Percentiles rank a stretch among this genome's conserved stretches.
Evolutionary conservation across 1,140 invertebrate species (phyloP).

Genomic region (Thaumatotibia leucotreta): DNA sequence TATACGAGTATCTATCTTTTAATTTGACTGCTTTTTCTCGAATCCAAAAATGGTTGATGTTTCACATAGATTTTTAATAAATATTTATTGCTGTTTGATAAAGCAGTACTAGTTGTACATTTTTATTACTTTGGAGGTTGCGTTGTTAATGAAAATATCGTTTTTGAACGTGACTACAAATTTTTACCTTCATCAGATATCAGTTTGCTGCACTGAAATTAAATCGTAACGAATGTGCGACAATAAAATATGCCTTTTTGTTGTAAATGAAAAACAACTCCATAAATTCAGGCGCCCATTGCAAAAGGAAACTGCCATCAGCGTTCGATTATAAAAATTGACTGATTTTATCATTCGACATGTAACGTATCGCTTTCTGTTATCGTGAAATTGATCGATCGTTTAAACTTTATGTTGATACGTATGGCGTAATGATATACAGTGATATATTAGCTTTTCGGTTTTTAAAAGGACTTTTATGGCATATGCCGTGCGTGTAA

Average conservation of each 20-base stretch:
- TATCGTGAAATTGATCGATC: background rate
- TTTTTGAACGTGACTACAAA: too few species aligned
- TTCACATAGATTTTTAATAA: too few species aligned
- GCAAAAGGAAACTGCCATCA: background rate
- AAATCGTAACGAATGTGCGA: background rate
- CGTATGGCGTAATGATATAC: background rate
- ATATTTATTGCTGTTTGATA: too few species aligned
- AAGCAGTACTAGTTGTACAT: too few species aligned
- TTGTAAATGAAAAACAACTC: background rate
- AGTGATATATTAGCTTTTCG: too few species aligned
- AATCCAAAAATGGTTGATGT: too few species aligned
- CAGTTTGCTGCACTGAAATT: background rate
- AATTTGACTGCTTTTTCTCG: too few species aligned
- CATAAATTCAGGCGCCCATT: background rate
- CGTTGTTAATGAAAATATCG: too few species aligned
- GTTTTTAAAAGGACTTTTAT: too few species aligned
- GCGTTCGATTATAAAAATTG: conserved; percentile 1
- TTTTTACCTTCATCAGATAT: background rate
- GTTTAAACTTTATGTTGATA: background rate
- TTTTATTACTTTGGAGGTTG: too few species aligned
- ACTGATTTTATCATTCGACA: conserved; percentile 1
- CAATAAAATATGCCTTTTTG: background rate
- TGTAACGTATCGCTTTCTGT: background rate
- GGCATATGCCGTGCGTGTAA: too few species aligned
- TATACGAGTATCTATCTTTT: too few species aligned